These are phyloP conservation scores for Tyria jacobaeae DNA, from an alignment of 2,888 invertebrate genomes.

Conservation along the genomic window DNA sequence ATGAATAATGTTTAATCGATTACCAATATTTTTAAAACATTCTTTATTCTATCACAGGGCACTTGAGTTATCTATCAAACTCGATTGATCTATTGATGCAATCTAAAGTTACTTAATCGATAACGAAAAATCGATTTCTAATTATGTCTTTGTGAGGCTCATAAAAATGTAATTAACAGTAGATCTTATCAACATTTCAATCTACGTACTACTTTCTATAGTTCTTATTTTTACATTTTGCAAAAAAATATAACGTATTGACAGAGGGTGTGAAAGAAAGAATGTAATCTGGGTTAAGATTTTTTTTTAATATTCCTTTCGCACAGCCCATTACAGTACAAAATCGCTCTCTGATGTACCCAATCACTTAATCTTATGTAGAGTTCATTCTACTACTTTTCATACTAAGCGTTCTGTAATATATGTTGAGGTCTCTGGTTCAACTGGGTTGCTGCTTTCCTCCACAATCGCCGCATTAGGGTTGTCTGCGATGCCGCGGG, in stretches of 20 bases:
- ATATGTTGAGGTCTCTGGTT: not conserved
- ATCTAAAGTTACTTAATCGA: constrained; percentile 40
- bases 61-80: constrained; percentile 16
- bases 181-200: constrained; percentile 35
- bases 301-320: not conserved
- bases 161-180: constrained; percentile 47
- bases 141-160: constrained; percentile 34
- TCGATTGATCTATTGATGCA: constrained; percentile 35
- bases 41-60: constrained; percentile 1
- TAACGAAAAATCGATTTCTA: constrained; percentile 37
- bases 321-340: not conserved
- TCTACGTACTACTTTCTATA: constrained; percentile 40
- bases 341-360: not conserved
- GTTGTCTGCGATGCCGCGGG: too few relatives aligned
- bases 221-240: constrained; percentile 20
- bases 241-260: too few relatives aligned
- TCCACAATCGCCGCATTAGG: too few relatives aligned
- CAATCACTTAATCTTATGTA: too few relatives aligned
- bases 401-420: not conserved
- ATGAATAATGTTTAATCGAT: not conserved
- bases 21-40: too few relatives aligned
- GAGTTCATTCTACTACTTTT: not conserved
- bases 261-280: too few relatives aligned
- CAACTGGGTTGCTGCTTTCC: too few relatives aligned
- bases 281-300: too few relatives aligned